Evolutionary conservation across 1,140 invertebrate species (phyloP).

Genomic region (Nasonia longicornis): DNA sequence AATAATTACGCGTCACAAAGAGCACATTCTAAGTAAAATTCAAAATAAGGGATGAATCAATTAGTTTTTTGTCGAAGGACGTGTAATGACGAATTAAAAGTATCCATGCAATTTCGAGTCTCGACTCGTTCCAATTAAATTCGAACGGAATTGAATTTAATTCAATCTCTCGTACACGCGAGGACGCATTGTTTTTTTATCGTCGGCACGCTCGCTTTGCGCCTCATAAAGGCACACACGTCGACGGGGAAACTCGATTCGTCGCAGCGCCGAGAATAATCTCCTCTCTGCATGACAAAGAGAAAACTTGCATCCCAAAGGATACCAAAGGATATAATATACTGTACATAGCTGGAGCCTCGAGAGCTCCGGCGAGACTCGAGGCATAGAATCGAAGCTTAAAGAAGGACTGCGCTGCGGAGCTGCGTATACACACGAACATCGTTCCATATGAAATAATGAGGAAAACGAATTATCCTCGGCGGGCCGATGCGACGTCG

Average conservation of each 20-base stretch:
- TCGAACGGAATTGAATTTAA: too few relatives aligned
- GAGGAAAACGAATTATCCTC: constrained; percentile 35
- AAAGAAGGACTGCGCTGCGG: neutral
- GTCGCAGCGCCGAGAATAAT: neutral
- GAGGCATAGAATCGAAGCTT: neutral
- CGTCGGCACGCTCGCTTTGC: neutral
- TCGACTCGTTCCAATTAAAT: too few relatives aligned
- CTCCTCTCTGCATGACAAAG: neutral
- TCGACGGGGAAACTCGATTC: neutral
- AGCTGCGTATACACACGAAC: neutral
- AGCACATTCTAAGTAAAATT: too few relatives aligned
- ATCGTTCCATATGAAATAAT: constrained; percentile 5
- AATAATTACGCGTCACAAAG: too few relatives aligned
- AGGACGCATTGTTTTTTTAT: neutral
- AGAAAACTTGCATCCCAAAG: constrained; percentile 6
- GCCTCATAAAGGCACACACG: neutral
- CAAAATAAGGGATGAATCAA: too few relatives aligned
- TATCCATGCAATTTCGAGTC: too few relatives aligned
- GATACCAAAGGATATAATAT: constrained; percentile 3
- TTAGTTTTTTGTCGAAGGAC: too few relatives aligned
- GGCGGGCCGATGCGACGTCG: neutral
- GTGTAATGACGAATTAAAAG: too few relatives aligned
- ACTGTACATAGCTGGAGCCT: neutral
- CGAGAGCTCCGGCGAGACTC: too few relatives aligned
- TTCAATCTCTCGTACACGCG: too few relatives aligned